These are phyloP conservation scores for Scyliorhinus canicula DNA, from an alignment of 2,797 vertebrate species.

Conservation along the genomic window DNA sequence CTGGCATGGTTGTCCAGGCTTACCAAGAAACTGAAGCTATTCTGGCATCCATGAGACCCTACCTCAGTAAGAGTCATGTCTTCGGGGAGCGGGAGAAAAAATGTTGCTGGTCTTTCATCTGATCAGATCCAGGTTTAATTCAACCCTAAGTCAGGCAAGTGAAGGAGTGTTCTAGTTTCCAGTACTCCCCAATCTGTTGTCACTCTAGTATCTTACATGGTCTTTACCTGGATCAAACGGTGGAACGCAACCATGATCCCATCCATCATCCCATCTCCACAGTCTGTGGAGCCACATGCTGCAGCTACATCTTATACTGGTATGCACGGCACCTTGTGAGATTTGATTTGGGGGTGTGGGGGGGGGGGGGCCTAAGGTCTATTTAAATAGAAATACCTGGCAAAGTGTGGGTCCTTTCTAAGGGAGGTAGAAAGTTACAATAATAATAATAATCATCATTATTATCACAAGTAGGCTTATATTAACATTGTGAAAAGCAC, in stretches of 20 bases:
- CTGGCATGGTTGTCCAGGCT: too few species aligned
- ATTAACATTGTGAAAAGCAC: too few species aligned
- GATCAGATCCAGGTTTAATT: background rate
- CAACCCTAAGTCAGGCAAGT: background rate
- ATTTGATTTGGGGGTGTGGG: too few species aligned
- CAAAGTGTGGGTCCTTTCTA: too few species aligned
- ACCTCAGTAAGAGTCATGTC: background rate
- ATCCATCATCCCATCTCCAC: background rate
- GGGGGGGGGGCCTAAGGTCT: background rate
- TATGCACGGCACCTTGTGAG: too few species aligned
- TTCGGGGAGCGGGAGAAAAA: background rate
- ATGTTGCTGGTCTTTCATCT: background rate
- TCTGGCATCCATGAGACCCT: background rate
- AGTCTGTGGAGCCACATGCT: too few species aligned
- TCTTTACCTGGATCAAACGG: background rate
- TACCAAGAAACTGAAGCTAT: background rate
- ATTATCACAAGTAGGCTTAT: too few species aligned
- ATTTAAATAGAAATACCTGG: background rate
- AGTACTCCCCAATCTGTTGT: background rate
- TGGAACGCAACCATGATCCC: background rate
- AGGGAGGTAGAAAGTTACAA: background rate
- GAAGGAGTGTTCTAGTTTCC: background rate
- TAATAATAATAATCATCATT: too few species aligned
- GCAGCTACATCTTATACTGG: background rate
- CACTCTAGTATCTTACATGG: background rate